Conservation (phyloP, 2,113 vertebrate species). For the Apistogramma diplotaenia region DNA sequence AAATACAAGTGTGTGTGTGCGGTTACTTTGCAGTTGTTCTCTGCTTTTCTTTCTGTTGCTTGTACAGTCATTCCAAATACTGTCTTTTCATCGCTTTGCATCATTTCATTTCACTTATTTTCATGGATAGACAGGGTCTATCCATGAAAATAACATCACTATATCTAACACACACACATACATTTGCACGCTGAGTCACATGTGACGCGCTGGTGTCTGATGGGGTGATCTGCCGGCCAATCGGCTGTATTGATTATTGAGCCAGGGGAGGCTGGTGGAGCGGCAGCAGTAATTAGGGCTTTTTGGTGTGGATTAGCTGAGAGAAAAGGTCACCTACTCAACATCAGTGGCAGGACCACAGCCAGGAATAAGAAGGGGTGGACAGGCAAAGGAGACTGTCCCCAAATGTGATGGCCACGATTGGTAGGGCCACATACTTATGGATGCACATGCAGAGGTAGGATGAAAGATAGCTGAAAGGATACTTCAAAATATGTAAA, state of each 20-base stretch:
- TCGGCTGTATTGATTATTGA: conserved; percentile 96
- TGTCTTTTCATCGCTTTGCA: neutral
- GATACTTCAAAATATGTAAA: neutral
- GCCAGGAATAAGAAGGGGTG: conserved; percentile 62
- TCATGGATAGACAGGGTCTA: no score
- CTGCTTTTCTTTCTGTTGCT: neutral
- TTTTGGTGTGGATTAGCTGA: conserved; percentile 98
- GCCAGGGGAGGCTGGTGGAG: conserved; percentile 83
- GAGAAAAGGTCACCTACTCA: conserved; percentile 98
- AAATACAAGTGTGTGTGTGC: conserved; percentile 29
- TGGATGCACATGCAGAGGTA: neutral
- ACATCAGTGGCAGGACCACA: conserved; percentile 87
- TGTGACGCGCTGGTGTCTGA: conserved; percentile 80
- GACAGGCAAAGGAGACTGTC: conserved; percentile 25
- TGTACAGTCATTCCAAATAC: neutral
- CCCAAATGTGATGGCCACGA: conserved; percentile 35
- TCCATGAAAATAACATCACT: neutral
- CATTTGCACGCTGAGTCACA: conserved; percentile 43
- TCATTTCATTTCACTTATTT: neutral
- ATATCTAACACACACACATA: conserved; percentile 11
- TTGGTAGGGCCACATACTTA: neutral
- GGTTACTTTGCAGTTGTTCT: conserved; percentile 13
- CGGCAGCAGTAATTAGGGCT: conserved; percentile 98
- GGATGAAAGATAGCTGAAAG: neutral
- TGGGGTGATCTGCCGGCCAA: conserved; percentile 88